phyloP scores from a whole-genome alignment of 30 jellyfish, hydroid and myxozoan species.

The Catostylus mosaicus region DNA sequence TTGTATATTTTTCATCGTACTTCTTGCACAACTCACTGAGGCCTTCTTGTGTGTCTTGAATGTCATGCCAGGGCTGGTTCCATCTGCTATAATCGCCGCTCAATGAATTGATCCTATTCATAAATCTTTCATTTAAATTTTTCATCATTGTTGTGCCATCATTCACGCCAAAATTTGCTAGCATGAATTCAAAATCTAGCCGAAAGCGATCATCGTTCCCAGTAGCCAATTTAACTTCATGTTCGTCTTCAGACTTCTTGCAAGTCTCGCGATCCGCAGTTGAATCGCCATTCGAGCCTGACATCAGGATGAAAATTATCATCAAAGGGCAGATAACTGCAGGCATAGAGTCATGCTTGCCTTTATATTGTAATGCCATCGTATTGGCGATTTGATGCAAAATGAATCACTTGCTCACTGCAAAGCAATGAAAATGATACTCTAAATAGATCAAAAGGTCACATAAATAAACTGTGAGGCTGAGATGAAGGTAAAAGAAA shows the following conservation, averaged over 20 bases:
- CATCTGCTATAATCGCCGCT: background rate
- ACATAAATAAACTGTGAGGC: no score
- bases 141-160: conserved; percentile 3
- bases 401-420: no score
- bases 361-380: no score
- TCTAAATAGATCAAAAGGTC: no score
- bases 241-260: background rate
- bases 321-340: no score
- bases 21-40: background rate
- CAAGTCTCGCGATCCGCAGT: background rate
- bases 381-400: no score
- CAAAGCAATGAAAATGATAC: no score
- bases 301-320: no score
- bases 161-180: background rate
- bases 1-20: conserved; percentile 10
- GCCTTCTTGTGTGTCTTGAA: background rate
- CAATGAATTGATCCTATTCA: background rate
- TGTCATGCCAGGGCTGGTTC: background rate
- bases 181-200: background rate
- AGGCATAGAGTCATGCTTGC: no score
- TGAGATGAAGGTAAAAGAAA: no score
- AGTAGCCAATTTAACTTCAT: background rate
- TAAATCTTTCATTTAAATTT: background rate
- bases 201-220: background rate
- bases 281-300: background rate